phyloP scores from a whole-genome alignment of 1,140 invertebrate genomes.

The Ips nitidus region DNA sequence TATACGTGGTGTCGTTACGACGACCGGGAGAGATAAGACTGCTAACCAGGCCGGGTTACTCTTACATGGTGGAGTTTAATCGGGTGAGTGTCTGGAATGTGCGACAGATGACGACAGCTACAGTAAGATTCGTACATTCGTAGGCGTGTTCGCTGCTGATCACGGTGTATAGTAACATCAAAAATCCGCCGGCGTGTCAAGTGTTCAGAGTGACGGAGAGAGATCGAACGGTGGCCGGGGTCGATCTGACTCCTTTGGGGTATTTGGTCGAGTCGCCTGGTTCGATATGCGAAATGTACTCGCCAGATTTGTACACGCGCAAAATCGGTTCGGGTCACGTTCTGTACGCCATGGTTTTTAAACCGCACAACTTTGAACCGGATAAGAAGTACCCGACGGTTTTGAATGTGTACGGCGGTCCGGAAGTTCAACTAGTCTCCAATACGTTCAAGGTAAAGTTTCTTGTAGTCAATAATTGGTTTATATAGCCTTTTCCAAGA shows the following conservation, averaged over 20 bases:
- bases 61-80: slow-evolving; percentile 79
- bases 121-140: not conserved
- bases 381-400: slow-evolving; percentile 90
- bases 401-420: slow-evolving; percentile 96
- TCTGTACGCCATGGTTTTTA: slow-evolving; percentile 91
- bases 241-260: slow-evolving; percentile 67
- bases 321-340: slow-evolving; percentile 66
- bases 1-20: slow-evolving; percentile 76
- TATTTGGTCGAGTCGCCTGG: slow-evolving; percentile 66
- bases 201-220: slow-evolving; percentile 73
- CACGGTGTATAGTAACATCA: slow-evolving; percentile 86
- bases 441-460: slow-evolving; percentile 80
- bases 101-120: not conserved
- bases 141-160: slow-evolving; percentile 84
- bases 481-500: no score
- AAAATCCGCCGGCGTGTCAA: slow-evolving; percentile 76
- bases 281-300: slow-evolving; percentile 61
- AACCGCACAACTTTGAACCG: slow-evolving; percentile 75
- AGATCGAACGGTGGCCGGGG: slow-evolving; percentile 66
- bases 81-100: slow-evolving; percentile 46
- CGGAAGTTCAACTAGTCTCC: slow-evolving; percentile 95
- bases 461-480: slow-evolving; percentile 52
- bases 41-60: slow-evolving; percentile 73
- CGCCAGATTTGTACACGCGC: slow-evolving; percentile 74
- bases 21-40: slow-evolving; percentile 67